Evolutionary conservation across 1,140 invertebrate genomes (phyloP), one percentile per base, ranked within the genome.

Genomic region (Drosophila saltans): DNA sequence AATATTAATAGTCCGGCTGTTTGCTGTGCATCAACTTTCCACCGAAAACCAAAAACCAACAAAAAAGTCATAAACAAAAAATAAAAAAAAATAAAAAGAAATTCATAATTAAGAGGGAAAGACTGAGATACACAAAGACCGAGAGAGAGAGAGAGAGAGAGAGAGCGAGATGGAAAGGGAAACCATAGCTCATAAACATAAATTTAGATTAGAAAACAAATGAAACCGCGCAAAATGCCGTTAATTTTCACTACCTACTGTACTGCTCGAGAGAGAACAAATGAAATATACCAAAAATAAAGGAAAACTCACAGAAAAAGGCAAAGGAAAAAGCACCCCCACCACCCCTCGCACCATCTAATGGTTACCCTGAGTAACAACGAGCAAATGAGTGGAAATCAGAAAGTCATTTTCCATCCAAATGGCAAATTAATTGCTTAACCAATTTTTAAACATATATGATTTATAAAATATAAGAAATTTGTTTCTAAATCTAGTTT

Each of bases 191-290:
- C 80, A 89, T 89, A 83, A 88, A 89, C 84, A 88, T 88, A 89
- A 88, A 88, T 88, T 88, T 88, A 88, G 89, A 88, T 88, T 88
- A 83, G 84, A 83, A 88, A 89, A 89, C 84, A 88, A 88, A 78
- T 78, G 83, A 88, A 88, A 88, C 65, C 83, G 83, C 68, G 57
- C 67, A 74, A 58, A 75, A 75, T 76, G 67, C 68, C 75, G 79
- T 86, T 86, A 81, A 86, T 86, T 86, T 86, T 66, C 64, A 6
- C 58, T 57, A 63, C 66, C 72, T 62, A 63, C 58, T 43, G 2
- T 41, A 9, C 40, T 10, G 3, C 16, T 26, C 0, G 8, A 8
- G 45, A 3, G 7, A 3, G 3, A 9, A 21, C 45, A 52, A 52
- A 52, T 52, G 45, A n/a, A 43, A 43, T 43, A 43, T 21, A 52